A percentile compares a stretch with the other conserved stretches of the same genome.
Conservation (phyloP, 92 coral and sea anemone genomes). For the Chrysogorgia sp. region DNA sequence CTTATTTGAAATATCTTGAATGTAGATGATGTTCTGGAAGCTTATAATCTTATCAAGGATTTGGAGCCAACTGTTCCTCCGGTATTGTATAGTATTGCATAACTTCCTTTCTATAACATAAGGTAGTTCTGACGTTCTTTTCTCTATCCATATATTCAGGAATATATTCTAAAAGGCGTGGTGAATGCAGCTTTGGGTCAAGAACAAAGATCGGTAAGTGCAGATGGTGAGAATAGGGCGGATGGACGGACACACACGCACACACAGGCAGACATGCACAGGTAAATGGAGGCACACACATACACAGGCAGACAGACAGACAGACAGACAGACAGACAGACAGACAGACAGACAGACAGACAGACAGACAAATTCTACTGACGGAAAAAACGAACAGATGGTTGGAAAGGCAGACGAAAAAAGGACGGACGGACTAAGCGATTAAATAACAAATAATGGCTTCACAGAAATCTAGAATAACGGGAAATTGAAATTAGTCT, state of each 20-base stretch:
- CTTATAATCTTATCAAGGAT: slow-evolving; percentile 94
- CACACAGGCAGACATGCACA: no score
- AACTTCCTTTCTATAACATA: background rate
- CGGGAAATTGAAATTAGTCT: no score
- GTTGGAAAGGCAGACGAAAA: background rate
- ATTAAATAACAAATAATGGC: no score
- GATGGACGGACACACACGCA: no score
- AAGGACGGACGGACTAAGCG: background rate
- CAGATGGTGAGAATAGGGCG: no score
- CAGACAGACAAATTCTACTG: no score
- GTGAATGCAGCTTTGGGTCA: slow-evolving; percentile 99
- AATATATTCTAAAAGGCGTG: slow-evolving; percentile 95
- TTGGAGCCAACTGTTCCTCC: slow-evolving; percentile 97
- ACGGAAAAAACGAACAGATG: no score
- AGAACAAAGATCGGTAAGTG: slow-evolving; percentile 95
- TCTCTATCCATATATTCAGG: slow-evolving; percentile 54
- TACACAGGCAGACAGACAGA: background rate
- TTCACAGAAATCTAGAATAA: no score
- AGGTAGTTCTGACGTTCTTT: no score
- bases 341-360: background rate
- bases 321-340: background rate
- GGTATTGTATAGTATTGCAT: slow-evolving; percentile 50
- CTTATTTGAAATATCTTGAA: background rate
- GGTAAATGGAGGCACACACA: no score
- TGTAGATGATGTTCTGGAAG: slow-evolving; percentile 96